Conservation (phyloP, 2,888 invertebrate genomes). For the Lepidonotus clava region DNA sequence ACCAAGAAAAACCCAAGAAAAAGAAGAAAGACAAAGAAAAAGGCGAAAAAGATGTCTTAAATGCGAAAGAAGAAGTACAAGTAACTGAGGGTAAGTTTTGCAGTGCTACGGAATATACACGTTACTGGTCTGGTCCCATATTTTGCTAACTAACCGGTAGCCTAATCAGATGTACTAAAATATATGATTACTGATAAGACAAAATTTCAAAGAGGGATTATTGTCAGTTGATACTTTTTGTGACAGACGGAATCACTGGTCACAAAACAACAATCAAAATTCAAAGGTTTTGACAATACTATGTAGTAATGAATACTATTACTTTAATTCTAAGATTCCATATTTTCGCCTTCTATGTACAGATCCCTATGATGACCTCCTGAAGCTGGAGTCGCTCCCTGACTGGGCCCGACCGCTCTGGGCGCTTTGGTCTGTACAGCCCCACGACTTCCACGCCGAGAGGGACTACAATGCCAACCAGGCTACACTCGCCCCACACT, state of each 20-base stretch:
- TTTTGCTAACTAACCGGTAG: too few species aligned
- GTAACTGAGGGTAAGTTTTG: not conserved
- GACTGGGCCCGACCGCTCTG: conserved; percentile 34
- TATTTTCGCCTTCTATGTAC: not conserved
- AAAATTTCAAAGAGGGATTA: too few species aligned
- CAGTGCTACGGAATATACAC: not conserved
- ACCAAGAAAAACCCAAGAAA: conserved; percentile 6
- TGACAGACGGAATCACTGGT: too few species aligned
- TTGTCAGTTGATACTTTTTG: too few species aligned
- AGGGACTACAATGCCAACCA: conserved; percentile 82
- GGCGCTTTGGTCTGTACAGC: conserved; percentile 57
- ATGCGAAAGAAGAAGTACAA: too few species aligned
- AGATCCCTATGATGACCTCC: not conserved
- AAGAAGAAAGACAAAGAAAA: conserved; percentile 6
- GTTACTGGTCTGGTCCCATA: too few species aligned
- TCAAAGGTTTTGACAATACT: too few species aligned
- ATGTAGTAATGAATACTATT: too few species aligned
- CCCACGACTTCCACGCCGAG: conserved; percentile 81
- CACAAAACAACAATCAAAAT: too few species aligned
- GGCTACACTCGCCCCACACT: conserved; percentile 83
- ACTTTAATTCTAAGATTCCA: too few species aligned
- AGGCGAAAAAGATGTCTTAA: not conserved
- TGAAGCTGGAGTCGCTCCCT: not conserved
- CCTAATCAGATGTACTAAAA: too few species aligned
- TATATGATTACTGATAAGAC: too few species aligned